phyloP scores from a whole-genome alignment of 2,797 vertebrate genomes.

The Myotis findleyi region DNA sequence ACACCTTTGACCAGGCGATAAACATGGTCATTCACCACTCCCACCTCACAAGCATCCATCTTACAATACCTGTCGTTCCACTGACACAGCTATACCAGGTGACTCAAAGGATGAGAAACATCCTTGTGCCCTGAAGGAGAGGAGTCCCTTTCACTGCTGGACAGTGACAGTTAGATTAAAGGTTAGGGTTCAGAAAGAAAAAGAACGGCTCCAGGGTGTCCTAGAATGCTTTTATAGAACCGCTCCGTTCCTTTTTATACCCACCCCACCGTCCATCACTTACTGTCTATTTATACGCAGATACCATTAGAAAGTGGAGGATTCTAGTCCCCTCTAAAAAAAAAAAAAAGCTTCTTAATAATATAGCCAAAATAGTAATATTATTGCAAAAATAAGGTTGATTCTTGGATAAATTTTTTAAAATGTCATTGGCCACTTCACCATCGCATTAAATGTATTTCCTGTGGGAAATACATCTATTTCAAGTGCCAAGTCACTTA shows the following conservation, averaged over 20 bases:
- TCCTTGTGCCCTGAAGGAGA: not conserved
- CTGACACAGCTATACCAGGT: too few species aligned
- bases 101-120: not conserved
- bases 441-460: conserved; percentile 1
- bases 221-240: not conserved
- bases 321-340: not conserved
- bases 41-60: not conserved
- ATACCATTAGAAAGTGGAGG: not conserved
- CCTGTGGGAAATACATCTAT: not conserved
- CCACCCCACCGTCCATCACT: not conserved
- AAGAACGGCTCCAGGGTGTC: not conserved
- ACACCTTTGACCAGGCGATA: not conserved
- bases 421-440: not conserved
- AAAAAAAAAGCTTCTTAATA: not conserved
- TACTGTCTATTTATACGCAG: not conserved
- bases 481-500: not conserved
- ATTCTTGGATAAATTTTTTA: not conserved
- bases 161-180: not conserved
- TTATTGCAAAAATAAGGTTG: conserved; percentile 10
- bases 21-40: not conserved
- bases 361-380: conserved; percentile 1
- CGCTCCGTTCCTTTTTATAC: not conserved
- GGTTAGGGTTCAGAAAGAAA: not conserved
- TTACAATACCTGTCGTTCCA: not conserved
- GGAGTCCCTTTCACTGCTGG: not conserved